These are phyloP conservation scores for Ophiothrix spiculata DNA, from an alignment of 35 echinoderm and acorn worm species.

Conservation along the genomic window DNA sequence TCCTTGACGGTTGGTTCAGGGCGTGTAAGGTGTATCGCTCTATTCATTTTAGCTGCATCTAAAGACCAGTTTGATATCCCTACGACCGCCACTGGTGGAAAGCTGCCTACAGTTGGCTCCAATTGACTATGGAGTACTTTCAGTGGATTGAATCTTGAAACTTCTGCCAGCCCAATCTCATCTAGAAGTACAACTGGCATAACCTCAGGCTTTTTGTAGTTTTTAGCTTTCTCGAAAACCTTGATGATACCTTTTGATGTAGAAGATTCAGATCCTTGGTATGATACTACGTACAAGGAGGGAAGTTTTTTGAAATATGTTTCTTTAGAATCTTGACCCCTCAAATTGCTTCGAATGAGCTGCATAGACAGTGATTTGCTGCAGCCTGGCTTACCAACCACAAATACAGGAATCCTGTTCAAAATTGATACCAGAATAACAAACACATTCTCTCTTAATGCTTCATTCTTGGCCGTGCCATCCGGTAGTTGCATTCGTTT, in stretches of 20 bases:
- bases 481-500: conserved; percentile 28
- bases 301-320: conserved; percentile 19
- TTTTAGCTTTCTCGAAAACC: conserved; percentile 30
- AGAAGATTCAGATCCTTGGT: conserved; percentile 34
- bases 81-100: conserved; percentile 29
- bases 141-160: conserved; percentile 20
- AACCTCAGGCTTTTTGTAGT: conserved; percentile 36
- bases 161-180: conserved; percentile 42
- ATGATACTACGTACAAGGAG: conserved; percentile 30
- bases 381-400: conserved; percentile 42
- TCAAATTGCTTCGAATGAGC: conserved; percentile 28
- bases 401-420: conserved; percentile 32
- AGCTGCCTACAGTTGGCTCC: conserved; percentile 13
- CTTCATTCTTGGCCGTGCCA: conserved; percentile 30
- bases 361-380: conserved; percentile 41
- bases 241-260: conserved; percentile 42
- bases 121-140: conserved; percentile 27
- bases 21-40: conserved; percentile 26
- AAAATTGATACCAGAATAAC: conserved; percentile 31
- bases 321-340: conserved; percentile 22
- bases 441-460: conserved; percentile 30
- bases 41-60: conserved; percentile 50
- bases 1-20: conserved; percentile 31
- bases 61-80: conserved; percentile 48
- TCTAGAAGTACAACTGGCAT: conserved; percentile 39